Evolutionary conservation across 2,113 vertebrate genomes (phyloP).

Genomic region (Eclectus roratus): DNA sequence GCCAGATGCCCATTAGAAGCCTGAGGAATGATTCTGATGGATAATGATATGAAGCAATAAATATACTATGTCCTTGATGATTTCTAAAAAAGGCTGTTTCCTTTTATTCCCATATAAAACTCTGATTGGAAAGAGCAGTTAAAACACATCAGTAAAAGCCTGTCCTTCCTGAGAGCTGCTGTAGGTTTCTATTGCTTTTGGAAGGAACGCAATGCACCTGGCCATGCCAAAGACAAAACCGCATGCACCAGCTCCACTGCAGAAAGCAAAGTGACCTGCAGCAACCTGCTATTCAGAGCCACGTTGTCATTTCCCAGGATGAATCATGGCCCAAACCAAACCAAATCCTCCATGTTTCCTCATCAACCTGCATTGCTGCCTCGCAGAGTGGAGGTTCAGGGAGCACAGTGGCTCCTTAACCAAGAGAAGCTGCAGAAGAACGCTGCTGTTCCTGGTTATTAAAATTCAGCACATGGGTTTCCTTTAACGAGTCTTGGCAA

Average conservation of each 20-base stretch:
- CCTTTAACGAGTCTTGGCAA: neutral
- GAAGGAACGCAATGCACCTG: neutral
- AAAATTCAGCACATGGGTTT: neutral
- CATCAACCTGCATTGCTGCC: neutral
- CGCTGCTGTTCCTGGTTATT: neutral
- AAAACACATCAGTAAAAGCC: neutral
- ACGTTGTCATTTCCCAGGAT: neutral
- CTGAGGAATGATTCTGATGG: neutral
- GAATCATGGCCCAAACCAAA: neutral
- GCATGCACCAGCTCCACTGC: neutral
- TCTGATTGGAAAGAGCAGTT: neutral
- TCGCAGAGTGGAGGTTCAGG: neutral
- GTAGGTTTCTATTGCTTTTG: neutral
- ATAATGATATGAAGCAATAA: neutral
- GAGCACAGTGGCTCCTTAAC: neutral
- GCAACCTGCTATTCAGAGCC: neutral
- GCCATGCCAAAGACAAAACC: neutral
- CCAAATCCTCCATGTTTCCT: neutral
- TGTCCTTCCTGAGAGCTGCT: neutral
- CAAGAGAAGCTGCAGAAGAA: neutral
- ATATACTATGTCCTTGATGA: neutral
- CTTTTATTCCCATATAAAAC: constrained; percentile 12
- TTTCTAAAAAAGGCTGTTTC: neutral
- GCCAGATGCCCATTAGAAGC: neutral
- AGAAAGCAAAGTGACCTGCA: neutral